Evolutionary conservation across 2,888 invertebrate genomes (phyloP).

Genomic region (Nomada goodeniana): DNA sequence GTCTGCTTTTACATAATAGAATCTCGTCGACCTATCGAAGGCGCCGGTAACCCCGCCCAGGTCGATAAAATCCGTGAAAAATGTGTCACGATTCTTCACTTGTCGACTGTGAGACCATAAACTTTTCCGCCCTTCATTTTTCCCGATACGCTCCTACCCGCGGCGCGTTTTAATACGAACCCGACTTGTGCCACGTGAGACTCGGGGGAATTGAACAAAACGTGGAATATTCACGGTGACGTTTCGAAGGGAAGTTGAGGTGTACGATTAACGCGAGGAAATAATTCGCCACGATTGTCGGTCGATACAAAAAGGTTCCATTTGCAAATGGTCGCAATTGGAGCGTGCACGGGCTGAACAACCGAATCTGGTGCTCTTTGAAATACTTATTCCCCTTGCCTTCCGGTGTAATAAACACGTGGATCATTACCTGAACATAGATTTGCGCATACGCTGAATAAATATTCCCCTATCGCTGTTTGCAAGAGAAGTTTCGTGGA

Average conservation of each 20-base stretch:
- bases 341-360: constrained; percentile 17
- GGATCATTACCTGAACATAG: no score
- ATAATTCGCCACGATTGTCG: constrained; percentile 8
- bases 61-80: constrained; percentile 27
- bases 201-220: neutral
- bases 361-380: neutral
- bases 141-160: no score
- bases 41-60: constrained; percentile 22
- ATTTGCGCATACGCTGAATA: no score
- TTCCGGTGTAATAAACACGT: no score
- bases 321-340: constrained; percentile 16
- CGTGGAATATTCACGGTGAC: no score
- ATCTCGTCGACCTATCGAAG: constrained; percentile 45
- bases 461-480: no score
- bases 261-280: neutral
- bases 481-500: neutral
- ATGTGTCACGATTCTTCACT: constrained; percentile 3
- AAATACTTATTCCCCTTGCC: no score
- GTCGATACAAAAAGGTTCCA: constrained; percentile 3
- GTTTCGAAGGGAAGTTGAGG: neutral
- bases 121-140: no score
- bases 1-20: constrained; percentile 48
- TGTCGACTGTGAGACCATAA: no score
- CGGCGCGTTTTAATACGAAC: no score
- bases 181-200: no score